A percentile compares a stretch with the other conserved stretches of the same genome.
Conservation (phyloP, 2,113 vertebrate species). For the Platycercus adscitus region DNA sequence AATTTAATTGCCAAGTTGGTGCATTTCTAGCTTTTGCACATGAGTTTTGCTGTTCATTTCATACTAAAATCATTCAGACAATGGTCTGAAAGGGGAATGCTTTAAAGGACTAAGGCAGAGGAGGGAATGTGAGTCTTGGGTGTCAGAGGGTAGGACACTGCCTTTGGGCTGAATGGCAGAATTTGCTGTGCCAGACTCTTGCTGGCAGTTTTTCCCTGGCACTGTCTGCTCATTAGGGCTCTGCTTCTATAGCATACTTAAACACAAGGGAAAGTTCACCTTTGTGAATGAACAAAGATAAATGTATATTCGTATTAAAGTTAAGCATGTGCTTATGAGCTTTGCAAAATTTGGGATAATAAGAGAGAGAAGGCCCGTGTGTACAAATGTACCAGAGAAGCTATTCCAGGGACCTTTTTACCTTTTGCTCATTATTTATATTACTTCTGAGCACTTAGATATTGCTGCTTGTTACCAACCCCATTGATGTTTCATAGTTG, state of each 20-base stretch:
- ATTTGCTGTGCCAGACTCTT: background rate
- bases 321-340: background rate
- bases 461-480: conserved; percentile 6
- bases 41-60: background rate
- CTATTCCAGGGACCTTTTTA: background rate
- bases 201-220: conserved; percentile 52
- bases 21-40: background rate
- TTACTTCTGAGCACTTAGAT: background rate
- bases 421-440: background rate
- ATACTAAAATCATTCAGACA: background rate
- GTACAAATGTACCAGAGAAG: background rate
- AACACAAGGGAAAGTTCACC: background rate
- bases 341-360: background rate
- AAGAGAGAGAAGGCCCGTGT: background rate
- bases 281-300: background rate
- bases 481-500: background rate
- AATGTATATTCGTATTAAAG: background rate
- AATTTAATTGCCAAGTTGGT: background rate
- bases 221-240: conserved; percentile 56
- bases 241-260: conserved; percentile 24
- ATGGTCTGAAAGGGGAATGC: background rate
- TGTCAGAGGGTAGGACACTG: background rate
- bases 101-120: background rate
- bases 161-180: background rate
- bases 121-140: background rate